Evolutionary conservation across 2,888 invertebrate species (phyloP), one percentile per base, ranked within the genome.

Genomic region (Pheosia tremula): DNA sequence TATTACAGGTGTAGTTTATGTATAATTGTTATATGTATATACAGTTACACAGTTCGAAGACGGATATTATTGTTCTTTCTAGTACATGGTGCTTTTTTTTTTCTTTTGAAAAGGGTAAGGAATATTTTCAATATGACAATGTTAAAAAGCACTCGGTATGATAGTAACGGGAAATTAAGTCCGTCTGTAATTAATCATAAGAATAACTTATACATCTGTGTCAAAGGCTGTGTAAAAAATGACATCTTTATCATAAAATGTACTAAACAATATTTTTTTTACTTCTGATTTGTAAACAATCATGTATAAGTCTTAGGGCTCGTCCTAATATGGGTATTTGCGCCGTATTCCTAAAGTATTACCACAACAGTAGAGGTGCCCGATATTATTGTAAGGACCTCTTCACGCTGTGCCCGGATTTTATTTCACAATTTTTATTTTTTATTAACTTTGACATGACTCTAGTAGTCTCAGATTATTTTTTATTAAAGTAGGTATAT

Each of bases 161-260:
- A 45, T 9, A 45, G 10, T 9, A 45, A 4, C 7, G 47, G 47
- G n/a, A 47, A 50, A n/a, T 50, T 24, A 4, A 50, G 50, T 50
- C 24, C 50, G 55, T 49, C 50, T 63, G 49, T 60, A 2, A 13
- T 73, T 24, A 24, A 24, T 24, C 2, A 58, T 37, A 37, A 56
- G 61, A 61, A 1, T 59, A 3, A 56, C 56, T 63, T 56, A 62
- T 56, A 50, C 45, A 58, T 71, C 49, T 59, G 52, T 60, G 56
- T 60, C 53, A 59, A 67, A 63, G 72, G 74, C 74, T 73, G 74
- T 73, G 74, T 67, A 67, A 66, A 59, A 55, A 57, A n/a, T 38
- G 24, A 59, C 13, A 53, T 45, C 5, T 43, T 56, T 38, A 49
- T 6, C 24, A 36, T 57, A 24, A 13, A 13, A 41, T 36, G 47